Percentiles rank a stretch among this genome's conserved stretches.
Conservation (phyloP, 2,888 invertebrate species). For the Yponomeuta evonymella region DNA sequence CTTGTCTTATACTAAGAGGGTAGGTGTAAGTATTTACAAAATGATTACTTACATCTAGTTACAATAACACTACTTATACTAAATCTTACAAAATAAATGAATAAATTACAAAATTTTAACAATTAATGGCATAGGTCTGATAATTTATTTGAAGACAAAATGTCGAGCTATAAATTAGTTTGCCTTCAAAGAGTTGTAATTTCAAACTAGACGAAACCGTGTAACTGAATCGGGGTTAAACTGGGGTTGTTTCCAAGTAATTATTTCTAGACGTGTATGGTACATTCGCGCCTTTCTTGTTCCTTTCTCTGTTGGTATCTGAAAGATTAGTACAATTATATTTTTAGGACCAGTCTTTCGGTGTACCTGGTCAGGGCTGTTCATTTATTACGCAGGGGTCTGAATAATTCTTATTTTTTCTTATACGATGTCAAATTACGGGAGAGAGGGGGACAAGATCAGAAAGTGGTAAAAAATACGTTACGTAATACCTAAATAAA, state of each 20-base stretch:
- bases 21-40: conserved; percentile 9
- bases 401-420: no score
- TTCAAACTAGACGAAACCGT: no score
- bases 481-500: no score
- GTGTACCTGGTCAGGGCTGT: no score
- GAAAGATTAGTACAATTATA: conserved; percentile 30
- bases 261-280: conserved; percentile 80
- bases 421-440: no score
- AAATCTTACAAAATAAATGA: background rate
- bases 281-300: conserved; percentile 83
- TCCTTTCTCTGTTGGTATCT: conserved; percentile 85
- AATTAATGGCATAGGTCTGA: background rate
- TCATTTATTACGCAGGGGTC: no score
- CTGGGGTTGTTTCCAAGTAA: background rate
- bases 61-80: background rate
- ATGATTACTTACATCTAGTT: background rate
- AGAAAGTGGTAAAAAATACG: no score
- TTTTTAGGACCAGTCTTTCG: no score
- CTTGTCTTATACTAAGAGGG: conserved; percentile 18
- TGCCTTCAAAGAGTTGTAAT: no score
- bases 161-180: background rate
- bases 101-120: background rate
- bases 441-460: no score
- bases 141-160: background rate
- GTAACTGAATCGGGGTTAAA: no score